Evolutionary conservation across 2,888 invertebrate species (phyloP).

Genomic region (Tetranychus truncatus): DNA sequence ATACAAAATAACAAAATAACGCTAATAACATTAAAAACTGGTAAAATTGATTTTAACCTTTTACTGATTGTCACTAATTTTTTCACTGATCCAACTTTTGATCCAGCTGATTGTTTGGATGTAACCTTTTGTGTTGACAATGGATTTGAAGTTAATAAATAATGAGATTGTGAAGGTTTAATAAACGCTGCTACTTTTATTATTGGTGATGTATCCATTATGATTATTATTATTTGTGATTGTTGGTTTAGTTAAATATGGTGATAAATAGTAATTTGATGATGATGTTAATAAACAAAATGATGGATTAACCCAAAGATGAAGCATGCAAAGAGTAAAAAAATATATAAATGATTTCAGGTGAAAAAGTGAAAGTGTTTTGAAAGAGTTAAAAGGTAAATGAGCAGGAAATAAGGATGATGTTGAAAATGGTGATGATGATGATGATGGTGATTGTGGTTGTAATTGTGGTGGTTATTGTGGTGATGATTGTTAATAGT

Average conservation of each 20-base stretch:
- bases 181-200: background rate
- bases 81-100: background rate
- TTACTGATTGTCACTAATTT: background rate
- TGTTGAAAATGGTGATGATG: background rate
- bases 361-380: too few relatives aligned
- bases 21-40: background rate
- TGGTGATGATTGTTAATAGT: background rate
- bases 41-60: background rate
- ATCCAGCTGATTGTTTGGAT: background rate
- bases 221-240: background rate
- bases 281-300: background rate
- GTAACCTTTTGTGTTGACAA: background rate
- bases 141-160: background rate
- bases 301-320: background rate
- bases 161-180: background rate
- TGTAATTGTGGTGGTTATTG: background rate
- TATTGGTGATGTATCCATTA: background rate
- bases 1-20: background rate
- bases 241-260: background rate
- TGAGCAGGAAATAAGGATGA: background rate
- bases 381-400: too few relatives aligned
- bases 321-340: too few relatives aligned
- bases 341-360: too few relatives aligned
- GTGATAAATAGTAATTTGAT: background rate
- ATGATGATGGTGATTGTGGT: background rate